Evolutionary conservation across 2,797 vertebrate species (phyloP).

Genomic region (Micromesistius poutassou): DNA sequence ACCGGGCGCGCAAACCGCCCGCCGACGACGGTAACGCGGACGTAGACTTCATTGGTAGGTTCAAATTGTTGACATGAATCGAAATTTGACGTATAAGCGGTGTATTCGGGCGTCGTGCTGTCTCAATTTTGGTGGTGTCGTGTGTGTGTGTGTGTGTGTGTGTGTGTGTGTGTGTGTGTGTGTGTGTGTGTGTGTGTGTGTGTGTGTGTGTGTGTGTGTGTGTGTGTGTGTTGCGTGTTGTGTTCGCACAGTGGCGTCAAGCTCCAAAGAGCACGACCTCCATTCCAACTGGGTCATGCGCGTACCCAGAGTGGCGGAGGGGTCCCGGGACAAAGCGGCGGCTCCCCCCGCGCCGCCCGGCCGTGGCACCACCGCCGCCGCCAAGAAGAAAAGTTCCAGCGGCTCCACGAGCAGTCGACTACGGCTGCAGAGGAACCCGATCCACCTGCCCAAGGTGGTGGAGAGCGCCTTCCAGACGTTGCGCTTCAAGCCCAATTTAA

Average conservation of each 20-base stretch:
- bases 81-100: not conserved
- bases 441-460: conserved; percentile 96
- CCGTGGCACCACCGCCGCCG: conserved; percentile 15
- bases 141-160: too few relatives aligned
- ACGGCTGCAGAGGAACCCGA: conserved; percentile 91
- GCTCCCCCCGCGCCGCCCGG: not conserved
- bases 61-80: not conserved
- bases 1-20: conserved; percentile 69
- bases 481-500: conserved; percentile 90
- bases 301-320: conserved; percentile 77
- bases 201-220: too few relatives aligned
- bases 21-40: conserved; percentile 79
- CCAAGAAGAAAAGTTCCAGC: conserved; percentile 59
- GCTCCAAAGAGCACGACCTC: conserved; percentile 88
- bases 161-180: too few relatives aligned
- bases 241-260: conserved; percentile 85
- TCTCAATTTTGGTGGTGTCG: not conserved
- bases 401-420: conserved; percentile 77
- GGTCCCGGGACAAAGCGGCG: conserved; percentile 16
- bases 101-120: not conserved
- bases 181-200: too few relatives aligned
- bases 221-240: too few relatives aligned
- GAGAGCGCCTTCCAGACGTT: conserved; percentile 92
- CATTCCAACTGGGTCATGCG: conserved; percentile 97
- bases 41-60: conserved; percentile 89